A percentile compares a stretch with the other conserved stretches of the same genome.
Evolutionary conservation across 2,113 vertebrate species (phyloP).

Genomic region (Nymphicus hollandicus): DNA sequence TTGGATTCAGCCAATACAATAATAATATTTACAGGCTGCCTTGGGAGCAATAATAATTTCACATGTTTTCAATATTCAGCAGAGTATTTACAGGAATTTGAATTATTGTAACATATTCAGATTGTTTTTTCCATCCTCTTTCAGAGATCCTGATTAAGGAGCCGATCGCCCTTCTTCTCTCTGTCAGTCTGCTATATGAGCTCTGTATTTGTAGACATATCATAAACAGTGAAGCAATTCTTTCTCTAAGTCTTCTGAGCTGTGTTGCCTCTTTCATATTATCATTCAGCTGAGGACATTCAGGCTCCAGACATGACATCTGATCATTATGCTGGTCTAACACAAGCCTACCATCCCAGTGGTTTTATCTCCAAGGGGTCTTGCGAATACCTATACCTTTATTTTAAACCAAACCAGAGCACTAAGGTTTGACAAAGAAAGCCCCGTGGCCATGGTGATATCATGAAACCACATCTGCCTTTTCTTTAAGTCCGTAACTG

Average conservation of each 20-base stretch:
- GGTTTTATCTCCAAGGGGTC: not conserved
- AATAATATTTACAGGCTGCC: constrained; percentile 31
- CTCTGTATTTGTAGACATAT: not conserved
- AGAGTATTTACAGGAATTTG: constrained; percentile 31
- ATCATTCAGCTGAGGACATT: not conserved
- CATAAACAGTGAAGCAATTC: not conserved
- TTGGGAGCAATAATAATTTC: constrained; percentile 41
- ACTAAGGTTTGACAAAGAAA: not conserved
- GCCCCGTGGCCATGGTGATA: not conserved
- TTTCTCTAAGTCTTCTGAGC: not conserved
- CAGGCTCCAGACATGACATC: not conserved
- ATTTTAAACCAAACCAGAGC: not conserved
- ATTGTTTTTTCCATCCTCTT: constrained; percentile 19
- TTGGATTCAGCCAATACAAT: constrained; percentile 9
- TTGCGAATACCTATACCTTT: not conserved
- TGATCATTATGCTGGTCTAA: not conserved
- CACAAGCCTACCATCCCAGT: not conserved
- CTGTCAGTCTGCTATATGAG: not conserved
- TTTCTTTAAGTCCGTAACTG: not conserved
- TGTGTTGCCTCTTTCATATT: not conserved
- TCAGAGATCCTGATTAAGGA: constrained; percentile 34
- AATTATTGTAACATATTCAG: constrained; percentile 13
- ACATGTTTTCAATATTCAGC: constrained; percentile 27
- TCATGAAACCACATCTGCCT: not conserved
- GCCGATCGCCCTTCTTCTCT: not conserved